A percentile compares a stretch with the other conserved stretches of the same genome.
These are phyloP conservation scores for Tethya wilhelma DNA, from an alignment of 37 sponge, comb jelly and placozoan genomes.

Conservation along the genomic window DNA sequence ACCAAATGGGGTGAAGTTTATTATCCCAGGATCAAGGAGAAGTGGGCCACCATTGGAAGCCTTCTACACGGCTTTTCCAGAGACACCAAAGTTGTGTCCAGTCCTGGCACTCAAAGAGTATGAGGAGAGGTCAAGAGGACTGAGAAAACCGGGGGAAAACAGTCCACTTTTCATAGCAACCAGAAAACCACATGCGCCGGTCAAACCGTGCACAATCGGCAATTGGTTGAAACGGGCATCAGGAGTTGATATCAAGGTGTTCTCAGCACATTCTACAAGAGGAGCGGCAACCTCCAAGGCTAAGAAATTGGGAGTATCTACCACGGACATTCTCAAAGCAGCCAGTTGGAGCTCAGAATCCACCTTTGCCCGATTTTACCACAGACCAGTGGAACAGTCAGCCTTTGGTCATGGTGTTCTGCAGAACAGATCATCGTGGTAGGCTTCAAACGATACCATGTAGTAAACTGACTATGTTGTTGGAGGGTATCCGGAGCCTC, in stretches of 20 bases:
- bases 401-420: too few relatives aligned
- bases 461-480: too few relatives aligned
- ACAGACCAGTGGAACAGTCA: too few relatives aligned
- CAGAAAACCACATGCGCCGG: background rate
- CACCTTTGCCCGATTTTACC: slow-evolving; percentile 37
- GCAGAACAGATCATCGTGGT: too few relatives aligned
- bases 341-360: slow-evolving; percentile 29
- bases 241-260: slow-evolving; percentile 22
- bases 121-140: slow-evolving; percentile 7
- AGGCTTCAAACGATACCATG: too few relatives aligned
- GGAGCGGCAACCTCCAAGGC: slow-evolving; percentile 45
- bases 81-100: background rate
- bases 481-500: too few relatives aligned
- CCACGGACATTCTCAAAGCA: background rate
- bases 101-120: slow-evolving; percentile 33
- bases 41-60: background rate
- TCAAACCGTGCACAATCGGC: slow-evolving; percentile 3
- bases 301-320: slow-evolving; percentile 18
- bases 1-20: slow-evolving; percentile 50
- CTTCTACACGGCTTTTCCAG: background rate
- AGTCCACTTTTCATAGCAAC: slow-evolving; percentile 3
- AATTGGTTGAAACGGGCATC: slow-evolving; percentile 33
- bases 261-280: slow-evolving; percentile 47
- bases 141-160: background rate
- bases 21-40: slow-evolving; percentile 18